Evolutionary conservation across 2,113 vertebrate species (phyloP).

Genomic region (Dolichotis patagonum): DNA sequence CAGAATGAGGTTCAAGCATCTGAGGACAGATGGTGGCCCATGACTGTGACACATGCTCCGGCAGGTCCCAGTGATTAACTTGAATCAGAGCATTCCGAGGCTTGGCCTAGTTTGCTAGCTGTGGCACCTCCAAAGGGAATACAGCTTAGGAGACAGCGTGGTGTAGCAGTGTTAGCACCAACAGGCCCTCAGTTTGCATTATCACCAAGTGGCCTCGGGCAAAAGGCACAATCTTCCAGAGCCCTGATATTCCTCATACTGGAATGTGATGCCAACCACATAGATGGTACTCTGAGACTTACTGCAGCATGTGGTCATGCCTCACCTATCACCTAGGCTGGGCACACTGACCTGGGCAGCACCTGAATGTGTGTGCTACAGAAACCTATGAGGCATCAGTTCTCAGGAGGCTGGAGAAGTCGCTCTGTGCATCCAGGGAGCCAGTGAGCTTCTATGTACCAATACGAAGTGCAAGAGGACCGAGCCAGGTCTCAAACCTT

Average conservation of each 20-base stretch:
- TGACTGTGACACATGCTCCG: not conserved
- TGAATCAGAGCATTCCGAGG: not conserved
- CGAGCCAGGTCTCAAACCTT: not conserved
- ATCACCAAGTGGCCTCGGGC: not conserved
- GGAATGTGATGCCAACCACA: accelerated
- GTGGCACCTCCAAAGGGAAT: not conserved
- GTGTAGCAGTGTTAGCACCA: not conserved
- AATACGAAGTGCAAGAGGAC: not conserved
- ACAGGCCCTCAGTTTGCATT: not conserved
- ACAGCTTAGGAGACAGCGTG: not conserved
- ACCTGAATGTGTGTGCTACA: accelerated
- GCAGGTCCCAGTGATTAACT: not conserved
- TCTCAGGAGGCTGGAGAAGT: not conserved
- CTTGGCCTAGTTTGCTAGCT: not conserved
- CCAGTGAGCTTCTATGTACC: accelerated
- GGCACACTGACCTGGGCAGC: not conserved
- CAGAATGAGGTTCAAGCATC: not conserved
- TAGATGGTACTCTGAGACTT: not conserved
- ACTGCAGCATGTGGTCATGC: accelerated
- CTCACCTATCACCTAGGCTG: not conserved
- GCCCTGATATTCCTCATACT: not conserved
- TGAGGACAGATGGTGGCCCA: not conserved
- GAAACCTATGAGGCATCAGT: accelerated
- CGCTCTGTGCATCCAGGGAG: not conserved
- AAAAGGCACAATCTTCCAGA: not conserved